Evolutionary conservation across 2,888 invertebrate species (phyloP), one percentile per base, ranked within the genome.

Genomic region (Myathropa florea): DNA sequence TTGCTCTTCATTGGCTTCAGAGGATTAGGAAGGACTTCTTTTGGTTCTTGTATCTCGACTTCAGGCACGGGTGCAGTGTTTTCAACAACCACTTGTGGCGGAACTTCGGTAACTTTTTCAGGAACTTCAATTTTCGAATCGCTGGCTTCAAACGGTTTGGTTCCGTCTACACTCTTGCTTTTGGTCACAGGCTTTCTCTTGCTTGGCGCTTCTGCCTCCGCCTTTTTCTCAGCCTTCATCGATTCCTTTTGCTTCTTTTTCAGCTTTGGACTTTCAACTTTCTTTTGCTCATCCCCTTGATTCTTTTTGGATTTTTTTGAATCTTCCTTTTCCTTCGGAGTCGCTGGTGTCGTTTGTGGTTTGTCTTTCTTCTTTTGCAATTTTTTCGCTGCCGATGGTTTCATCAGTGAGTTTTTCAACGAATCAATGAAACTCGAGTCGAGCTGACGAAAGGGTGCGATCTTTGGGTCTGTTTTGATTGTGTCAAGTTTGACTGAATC

Each of bases 381-480:
- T 63, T 83, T 86, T 23, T 75, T 83, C 0, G 57, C 30, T 4
- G 67, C 57, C 2, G 10, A 26, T 9, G 81, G 57, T 30, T 59
- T 55, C n/a, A 73, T 9, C 14, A 83, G 67, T 0, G 83, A 83
- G 39, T 86, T 86, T 9, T 83, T 78, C 0, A 86, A 53, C 0
- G 83, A 78, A 60, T 86, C 70, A 28, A 83, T 79, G 14, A 86
- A 86, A 59, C 83, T 71, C 2, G 86, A 79, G 39, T 86, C 86
- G 1, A 83, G 75, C 61, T 86, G 73, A 1, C 83, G 64, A 24
- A 33, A 73, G 9, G 83, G 57, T 0, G 55, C 60, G 0, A 23
- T 55, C 53, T 83, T 86, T 23, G n/a, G 12, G 0, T 79, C 79
- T 4, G 18, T 6, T 60, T 73, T 73, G 4, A 1, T 4, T 18